A percentile compares a stretch with the other conserved stretches of the same genome.
These are phyloP conservation scores for Pantala flavescens DNA, from an alignment of 1,140 invertebrate species.

Conservation along the genomic window DNA sequence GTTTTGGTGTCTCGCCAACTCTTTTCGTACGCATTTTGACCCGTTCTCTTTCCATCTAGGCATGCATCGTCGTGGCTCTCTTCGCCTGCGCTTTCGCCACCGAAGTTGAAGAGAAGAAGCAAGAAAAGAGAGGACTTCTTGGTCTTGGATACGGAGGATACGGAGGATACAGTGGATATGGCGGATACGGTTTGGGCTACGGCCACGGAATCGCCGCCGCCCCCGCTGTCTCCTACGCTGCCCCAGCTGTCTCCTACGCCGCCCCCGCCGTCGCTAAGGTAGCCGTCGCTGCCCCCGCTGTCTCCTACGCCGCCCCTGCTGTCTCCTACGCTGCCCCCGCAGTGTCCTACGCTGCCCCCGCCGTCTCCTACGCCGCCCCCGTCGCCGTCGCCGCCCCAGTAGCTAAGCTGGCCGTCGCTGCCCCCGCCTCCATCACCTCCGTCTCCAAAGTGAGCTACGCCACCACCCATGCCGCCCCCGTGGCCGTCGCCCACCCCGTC, in stretches of 20 bases:
- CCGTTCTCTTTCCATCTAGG: not conserved
- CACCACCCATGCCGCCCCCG: not conserved
- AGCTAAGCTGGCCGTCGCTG: not conserved
- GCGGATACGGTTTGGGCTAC: not conserved
- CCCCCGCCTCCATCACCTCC: not conserved
- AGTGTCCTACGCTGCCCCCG: not conserved
- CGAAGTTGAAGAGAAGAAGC: not conserved
- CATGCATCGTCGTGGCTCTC: not conserved
- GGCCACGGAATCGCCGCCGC: not conserved
- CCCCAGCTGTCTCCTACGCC: conserved; percentile 10
- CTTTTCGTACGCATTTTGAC: no score
- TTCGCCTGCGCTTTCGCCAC: not conserved
- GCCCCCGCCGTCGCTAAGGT: conserved; percentile 10
- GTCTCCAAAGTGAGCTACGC: not conserved
- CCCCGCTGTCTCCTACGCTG: conserved; percentile 1
- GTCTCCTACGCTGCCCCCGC: not conserved
- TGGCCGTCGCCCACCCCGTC: not conserved
- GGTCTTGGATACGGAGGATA: not conserved
- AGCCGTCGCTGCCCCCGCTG: not conserved
- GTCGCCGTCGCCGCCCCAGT: not conserved
- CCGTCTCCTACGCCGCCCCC: not conserved
- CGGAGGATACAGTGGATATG: conserved; percentile 1
- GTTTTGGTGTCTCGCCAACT: no score
- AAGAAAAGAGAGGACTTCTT: conserved; percentile 1
- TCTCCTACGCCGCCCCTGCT: not conserved